Conservation (phyloP, 2,797 vertebrate species). For the Diglossa cyanea region DNA sequence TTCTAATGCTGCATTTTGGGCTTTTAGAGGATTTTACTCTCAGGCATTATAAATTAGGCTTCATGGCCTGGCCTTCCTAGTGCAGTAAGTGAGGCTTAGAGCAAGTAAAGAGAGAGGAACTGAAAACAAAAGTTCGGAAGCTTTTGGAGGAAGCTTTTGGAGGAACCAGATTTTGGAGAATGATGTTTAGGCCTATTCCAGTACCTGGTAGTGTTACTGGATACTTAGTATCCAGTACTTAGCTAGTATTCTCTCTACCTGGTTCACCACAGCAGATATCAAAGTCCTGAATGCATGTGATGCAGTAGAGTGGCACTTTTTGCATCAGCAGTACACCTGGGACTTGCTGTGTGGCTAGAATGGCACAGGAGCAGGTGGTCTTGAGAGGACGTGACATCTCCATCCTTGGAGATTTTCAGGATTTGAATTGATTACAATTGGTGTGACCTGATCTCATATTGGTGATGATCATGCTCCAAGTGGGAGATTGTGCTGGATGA, state of each 20-base stretch:
- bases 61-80: not conserved
- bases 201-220: not conserved
- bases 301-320: not conserved
- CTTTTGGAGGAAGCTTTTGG: not conserved
- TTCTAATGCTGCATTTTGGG: not conserved
- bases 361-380: rapidly evolving
- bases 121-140: not conserved
- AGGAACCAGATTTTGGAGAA: not conserved
- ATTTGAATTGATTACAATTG: not conserved
- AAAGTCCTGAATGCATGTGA: not conserved
- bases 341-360: not conserved
- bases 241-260: rapidly evolving
- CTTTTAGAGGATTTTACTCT: not conserved
- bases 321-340: not conserved
- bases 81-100: not conserved
- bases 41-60: not conserved
- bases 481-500: not conserved
- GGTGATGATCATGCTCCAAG: not conserved
- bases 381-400: not conserved
- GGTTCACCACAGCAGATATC: not conserved
- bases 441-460: rapidly evolving
- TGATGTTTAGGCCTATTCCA: not conserved
- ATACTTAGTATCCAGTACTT: too few species aligned
- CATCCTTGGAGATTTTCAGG: not conserved
- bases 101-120: not conserved